These are phyloP conservation scores for Pocota personata DNA, from an alignment of 2,888 invertebrate genomes.

Conservation along the genomic window DNA sequence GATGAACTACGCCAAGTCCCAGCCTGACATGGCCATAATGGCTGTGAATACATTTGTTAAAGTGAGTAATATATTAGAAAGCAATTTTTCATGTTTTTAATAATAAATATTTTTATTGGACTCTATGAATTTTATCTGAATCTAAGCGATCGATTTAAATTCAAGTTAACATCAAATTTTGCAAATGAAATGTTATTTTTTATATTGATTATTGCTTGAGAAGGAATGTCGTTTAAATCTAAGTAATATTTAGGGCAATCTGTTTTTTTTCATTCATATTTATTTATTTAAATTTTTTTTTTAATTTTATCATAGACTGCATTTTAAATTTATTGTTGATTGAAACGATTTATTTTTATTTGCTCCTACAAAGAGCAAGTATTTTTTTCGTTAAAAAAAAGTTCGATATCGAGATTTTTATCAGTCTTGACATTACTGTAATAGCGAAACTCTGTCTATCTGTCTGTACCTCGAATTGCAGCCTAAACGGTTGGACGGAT, in stretches of 20 bases:
- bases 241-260: slow-evolving; percentile 23
- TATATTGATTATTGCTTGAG: slow-evolving; percentile 5
- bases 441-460: too few species aligned
- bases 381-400: too few species aligned
- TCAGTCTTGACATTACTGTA: too few species aligned
- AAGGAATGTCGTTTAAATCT: slow-evolving; percentile 29
- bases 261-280: background rate
- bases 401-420: too few species aligned
- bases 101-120: background rate
- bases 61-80: slow-evolving; percentile 84
- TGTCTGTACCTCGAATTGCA: too few species aligned
- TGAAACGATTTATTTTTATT: too few species aligned
- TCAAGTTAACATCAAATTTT: slow-evolving; percentile 22
- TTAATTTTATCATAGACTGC: background rate
- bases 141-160: slow-evolving; percentile 4
- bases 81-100: background rate
- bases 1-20: slow-evolving; percentile 99
- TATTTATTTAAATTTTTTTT: background rate
- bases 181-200: slow-evolving; percentile 1
- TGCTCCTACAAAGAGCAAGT: too few species aligned
- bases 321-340: background rate
- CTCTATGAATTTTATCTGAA: slow-evolving; percentile 17
- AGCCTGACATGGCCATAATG: slow-evolving; percentile 99
- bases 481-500: too few species aligned
- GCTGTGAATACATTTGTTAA: slow-evolving; percentile 99